Conservation (phyloP, 2,113 vertebrate species). For the Poecile atricapillus region DNA sequence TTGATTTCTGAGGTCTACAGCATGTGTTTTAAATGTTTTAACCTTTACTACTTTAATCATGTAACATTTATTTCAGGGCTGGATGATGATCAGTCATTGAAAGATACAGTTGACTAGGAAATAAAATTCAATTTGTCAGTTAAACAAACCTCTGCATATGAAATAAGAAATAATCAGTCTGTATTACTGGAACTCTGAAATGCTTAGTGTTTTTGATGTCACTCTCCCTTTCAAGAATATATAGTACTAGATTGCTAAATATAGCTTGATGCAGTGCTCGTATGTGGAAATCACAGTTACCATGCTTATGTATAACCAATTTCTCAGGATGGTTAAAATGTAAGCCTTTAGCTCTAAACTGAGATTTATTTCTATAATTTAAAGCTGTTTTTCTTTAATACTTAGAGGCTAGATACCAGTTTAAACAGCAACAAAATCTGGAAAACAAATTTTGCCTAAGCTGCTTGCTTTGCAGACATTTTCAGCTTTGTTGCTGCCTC, state of each 20-base stretch:
- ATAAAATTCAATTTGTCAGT: slow-evolving; percentile 69
- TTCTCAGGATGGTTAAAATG: background rate
- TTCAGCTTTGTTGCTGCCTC: background rate
- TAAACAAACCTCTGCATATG: slow-evolving; percentile 47
- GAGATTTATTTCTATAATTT: slow-evolving; percentile 29
- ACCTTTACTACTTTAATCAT: slow-evolving; percentile 78
- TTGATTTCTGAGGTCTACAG: slow-evolving; percentile 75
- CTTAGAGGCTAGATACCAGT: background rate
- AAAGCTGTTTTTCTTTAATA: slow-evolving; percentile 27
- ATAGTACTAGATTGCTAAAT: background rate
- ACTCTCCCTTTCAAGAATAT: background rate
- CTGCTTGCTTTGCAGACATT: background rate
- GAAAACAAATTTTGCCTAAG: background rate
- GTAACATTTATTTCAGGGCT: slow-evolving; percentile 75
- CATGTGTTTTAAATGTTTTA: slow-evolving; percentile 79
- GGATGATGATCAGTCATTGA: slow-evolving; percentile 70
- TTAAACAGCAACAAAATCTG: background rate
- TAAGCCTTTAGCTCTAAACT: background rate
- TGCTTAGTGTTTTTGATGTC: slow-evolving; percentile 14
- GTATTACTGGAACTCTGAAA: slow-evolving; percentile 28
- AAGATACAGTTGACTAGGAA: slow-evolving; percentile 68
- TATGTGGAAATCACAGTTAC: background rate
- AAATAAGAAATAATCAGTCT: slow-evolving; percentile 53
- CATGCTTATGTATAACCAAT: background rate
- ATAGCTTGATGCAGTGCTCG: background rate